A percentile compares a stretch with the other conserved stretches of the same genome.
These are phyloP conservation scores for Cacajao melanocephalus DNA, from an alignment of 2,797 vertebrate genomes.

Conservation along the genomic window DNA sequence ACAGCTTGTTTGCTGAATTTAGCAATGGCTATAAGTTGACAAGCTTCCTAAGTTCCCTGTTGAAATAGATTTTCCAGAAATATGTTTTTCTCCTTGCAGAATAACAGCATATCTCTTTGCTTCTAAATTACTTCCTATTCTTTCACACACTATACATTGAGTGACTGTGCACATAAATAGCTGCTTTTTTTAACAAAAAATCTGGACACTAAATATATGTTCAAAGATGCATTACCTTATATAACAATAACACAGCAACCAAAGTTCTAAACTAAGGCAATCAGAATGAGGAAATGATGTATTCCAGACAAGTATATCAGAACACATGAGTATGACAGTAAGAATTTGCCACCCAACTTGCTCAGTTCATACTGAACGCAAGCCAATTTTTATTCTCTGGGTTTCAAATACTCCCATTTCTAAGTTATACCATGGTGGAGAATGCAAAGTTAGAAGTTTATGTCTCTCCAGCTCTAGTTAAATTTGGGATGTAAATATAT, in stretches of 20 bases:
- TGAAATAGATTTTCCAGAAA: conserved; percentile 64
- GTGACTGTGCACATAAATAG: conserved; percentile 35
- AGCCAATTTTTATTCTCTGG: background rate
- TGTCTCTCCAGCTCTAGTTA: background rate
- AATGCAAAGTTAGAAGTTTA: background rate
- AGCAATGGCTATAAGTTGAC: conserved; percentile 40
- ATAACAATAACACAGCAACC: conserved; percentile 45
- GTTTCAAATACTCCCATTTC: background rate
- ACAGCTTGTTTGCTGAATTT: background rate
- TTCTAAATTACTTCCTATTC: conserved; percentile 72
- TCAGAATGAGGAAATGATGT: conserved; percentile 54
- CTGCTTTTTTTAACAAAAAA: conserved; percentile 64
- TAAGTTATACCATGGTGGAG: background rate
- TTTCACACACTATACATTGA: conserved; percentile 51
- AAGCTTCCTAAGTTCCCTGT: conserved; percentile 49
- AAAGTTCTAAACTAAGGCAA: conserved; percentile 46
- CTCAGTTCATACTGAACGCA: background rate
- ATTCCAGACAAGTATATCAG: conserved; percentile 29
- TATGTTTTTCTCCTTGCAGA: background rate
- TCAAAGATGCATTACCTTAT: conserved; percentile 63
- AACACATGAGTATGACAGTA: conserved; percentile 27
- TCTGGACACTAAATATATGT: conserved; percentile 62
- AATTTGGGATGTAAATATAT: background rate
- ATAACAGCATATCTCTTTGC: conserved; percentile 20
- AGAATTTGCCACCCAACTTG: background rate